Evolutionary conservation across 2,113 vertebrate genomes (phyloP).

Genomic region (Opisthocomus hoazin): DNA sequence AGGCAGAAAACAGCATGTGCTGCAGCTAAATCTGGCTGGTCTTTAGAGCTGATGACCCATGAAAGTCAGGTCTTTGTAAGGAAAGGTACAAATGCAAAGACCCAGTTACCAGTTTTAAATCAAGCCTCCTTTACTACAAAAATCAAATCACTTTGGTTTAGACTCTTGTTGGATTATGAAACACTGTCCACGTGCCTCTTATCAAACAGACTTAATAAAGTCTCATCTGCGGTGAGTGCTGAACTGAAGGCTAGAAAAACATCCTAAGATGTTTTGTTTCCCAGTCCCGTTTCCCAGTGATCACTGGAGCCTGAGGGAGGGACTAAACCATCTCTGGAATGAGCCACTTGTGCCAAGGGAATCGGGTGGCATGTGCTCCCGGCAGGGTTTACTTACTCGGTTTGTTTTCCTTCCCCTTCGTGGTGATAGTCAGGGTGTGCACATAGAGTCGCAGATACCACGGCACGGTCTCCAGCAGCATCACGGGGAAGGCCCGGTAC

Average conservation of each 20-base stretch:
- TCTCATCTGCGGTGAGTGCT: background rate
- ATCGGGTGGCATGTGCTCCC: accelerated
- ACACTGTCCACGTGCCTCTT: background rate
- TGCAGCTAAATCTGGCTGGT: background rate
- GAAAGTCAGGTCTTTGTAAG: background rate
- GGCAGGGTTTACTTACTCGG: slow-evolving; percentile 79
- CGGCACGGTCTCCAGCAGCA: slow-evolving; percentile 90
- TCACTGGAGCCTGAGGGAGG: background rate
- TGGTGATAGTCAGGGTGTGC: slow-evolving; percentile 90
- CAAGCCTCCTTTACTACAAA: background rate
- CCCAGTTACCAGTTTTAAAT: background rate
- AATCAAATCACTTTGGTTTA: background rate
- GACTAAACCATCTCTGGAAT: background rate
- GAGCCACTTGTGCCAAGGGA: background rate
- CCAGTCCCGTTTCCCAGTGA: background rate
- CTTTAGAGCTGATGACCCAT: background rate
- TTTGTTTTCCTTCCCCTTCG: slow-evolving; percentile 90
- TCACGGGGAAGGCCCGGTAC: slow-evolving; percentile 87
- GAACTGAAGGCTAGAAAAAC: background rate
- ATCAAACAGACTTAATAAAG: background rate
- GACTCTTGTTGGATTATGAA: background rate
- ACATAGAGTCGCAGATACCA: slow-evolving; percentile 96
- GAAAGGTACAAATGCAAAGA: background rate
- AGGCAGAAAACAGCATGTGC: background rate
- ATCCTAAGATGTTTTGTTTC: background rate